Evolutionary conservation across 1,140 invertebrate genomes (phyloP).

Genomic region (Drosophila paulistorum): DNA sequence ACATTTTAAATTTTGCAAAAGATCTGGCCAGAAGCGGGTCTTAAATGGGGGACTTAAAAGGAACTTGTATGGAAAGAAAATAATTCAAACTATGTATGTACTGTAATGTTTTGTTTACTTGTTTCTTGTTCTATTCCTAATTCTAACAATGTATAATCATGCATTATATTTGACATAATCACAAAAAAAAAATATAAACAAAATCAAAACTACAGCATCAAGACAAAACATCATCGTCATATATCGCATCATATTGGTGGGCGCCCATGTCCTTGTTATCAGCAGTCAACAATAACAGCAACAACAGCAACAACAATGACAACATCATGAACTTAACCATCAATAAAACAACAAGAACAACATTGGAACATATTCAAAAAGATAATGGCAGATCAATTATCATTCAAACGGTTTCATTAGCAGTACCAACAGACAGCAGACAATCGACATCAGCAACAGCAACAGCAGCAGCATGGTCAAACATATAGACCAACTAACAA

Average conservation of each 20-base stretch:
- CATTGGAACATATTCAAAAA: slow-evolving; percentile 21
- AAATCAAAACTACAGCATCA: slow-evolving; percentile 52
- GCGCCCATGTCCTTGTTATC: slow-evolving; percentile 54
- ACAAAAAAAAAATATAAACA: background rate
- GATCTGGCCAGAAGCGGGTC: too few relatives aligned
- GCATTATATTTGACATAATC: slow-evolving; percentile 17
- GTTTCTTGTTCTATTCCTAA: slow-evolving; percentile 50
- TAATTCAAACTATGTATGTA: background rate
- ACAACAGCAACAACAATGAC: slow-evolving; percentile 31
- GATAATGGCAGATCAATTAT: slow-evolving; percentile 19
- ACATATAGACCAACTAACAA: background rate
- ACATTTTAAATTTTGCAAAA: too few relatives aligned
- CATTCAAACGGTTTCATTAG: slow-evolving; percentile 52
- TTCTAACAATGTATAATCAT: slow-evolving; percentile 16
- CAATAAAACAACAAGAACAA: slow-evolving; percentile 9
- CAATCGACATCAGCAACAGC: slow-evolving; percentile 24
- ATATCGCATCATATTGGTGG: slow-evolving; percentile 71
- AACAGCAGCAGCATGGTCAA: slow-evolving; percentile 11
- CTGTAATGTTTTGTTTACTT: slow-evolving; percentile 54
- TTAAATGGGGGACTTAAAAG: too few relatives aligned
- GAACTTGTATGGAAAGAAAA: too few relatives aligned
- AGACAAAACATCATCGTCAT: slow-evolving; percentile 70
- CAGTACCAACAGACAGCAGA: slow-evolving; percentile 10
- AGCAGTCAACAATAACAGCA: slow-evolving; percentile 41
- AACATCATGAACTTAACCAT: slow-evolving; percentile 24